Base-by-base conservation (phyloP, 1,140 invertebrate genomes). In the Conus betulinus region DNA sequence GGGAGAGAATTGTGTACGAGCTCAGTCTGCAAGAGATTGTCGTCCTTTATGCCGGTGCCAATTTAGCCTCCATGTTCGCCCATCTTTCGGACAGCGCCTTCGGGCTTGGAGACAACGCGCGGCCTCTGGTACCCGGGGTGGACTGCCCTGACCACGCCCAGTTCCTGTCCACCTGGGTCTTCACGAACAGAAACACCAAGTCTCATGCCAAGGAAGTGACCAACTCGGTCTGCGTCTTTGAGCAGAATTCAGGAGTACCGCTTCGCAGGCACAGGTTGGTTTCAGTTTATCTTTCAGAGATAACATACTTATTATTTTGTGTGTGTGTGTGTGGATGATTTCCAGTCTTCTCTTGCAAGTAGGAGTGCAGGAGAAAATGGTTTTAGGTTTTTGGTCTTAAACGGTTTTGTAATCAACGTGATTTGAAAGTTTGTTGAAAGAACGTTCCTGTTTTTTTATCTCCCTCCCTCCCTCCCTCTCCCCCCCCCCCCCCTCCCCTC, bases 121-220 rank as follows among this genome's bases (percentile, higher is more conserved):
- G 85, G 51, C 85, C 88, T 20, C 90, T 95, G 27, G 81, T 93
- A 15, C 92, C 91, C 4, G 93, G 94, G 0, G 89, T 93, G 3
- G 94, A 95, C 88, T 95, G 94, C 88, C 94, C 94, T 3, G 82
- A 90, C 10, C 88, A 92, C 87, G 92, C 94, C 8, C 91, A 89
- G 8, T 94, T 91, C 55, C 53, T 93, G 53, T 81, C 90, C 84
- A 63, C 57, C 5, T 63, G 53, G 53, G n/a, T 84, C 23, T 53
- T 23, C 20, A 7, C 67, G 6, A 27, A 51, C 78, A 51, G 5
- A 13, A 39, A 79, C 25, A 8, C 27, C 8, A n/a, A 8, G 5
- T 17, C n/a, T n/a, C 23, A 84, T 23, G 23, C 57, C 10, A 23
- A 60, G 76, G 92, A 5, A 88, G 91, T 25, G 93, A 93, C 89